Percentiles rank a stretch among this genome's conserved stretches.
These are phyloP conservation scores for Xerus inauris DNA, from an alignment of 2,113 vertebrate genomes.

Conservation along the genomic window DNA sequence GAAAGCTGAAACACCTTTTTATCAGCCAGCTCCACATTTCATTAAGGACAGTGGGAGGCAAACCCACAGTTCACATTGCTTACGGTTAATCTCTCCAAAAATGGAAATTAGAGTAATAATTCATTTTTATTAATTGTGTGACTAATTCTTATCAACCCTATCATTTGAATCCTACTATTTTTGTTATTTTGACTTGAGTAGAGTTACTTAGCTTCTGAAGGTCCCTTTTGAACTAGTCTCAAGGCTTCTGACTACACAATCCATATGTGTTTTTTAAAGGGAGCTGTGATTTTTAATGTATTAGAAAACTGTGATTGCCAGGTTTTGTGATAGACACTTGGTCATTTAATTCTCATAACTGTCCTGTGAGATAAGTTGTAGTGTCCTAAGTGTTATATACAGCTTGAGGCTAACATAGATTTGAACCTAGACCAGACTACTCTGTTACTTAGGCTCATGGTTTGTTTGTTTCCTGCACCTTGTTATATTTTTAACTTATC, in stretches of 20 bases:
- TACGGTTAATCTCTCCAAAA: background rate
- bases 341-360: background rate
- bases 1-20: background rate
- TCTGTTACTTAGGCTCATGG: background rate
- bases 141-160: background rate
- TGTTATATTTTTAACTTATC: background rate
- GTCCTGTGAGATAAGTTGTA: background rate
- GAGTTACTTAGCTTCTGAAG: background rate
- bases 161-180: background rate
- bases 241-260: background rate
- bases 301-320: background rate
- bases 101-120: background rate
- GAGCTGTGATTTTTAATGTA: background rate
- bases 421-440: background rate
- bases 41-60: background rate
- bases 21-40: background rate
- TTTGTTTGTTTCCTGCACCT: background rate
- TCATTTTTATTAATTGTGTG: background rate
- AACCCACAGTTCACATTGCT: background rate
- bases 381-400: background rate
- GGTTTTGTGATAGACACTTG: background rate
- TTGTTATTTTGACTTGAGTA: background rate
- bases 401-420: background rate
- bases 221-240: background rate
- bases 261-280: background rate